Evolutionary conservation across 1,140 invertebrate species (phyloP).

Genomic region (Adelges cooleyi): DNA sequence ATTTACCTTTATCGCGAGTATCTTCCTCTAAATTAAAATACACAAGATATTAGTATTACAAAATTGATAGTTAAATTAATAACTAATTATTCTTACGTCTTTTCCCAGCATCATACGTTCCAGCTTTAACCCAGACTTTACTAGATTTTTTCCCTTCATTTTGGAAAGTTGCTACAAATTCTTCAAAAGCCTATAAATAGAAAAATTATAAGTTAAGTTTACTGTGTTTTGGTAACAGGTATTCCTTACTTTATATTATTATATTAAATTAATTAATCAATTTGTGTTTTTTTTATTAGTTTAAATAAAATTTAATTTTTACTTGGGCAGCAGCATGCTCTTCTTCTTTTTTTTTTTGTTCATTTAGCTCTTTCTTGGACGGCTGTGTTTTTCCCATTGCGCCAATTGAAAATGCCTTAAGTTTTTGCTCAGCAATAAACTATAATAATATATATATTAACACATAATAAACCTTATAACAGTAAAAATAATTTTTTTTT

Average conservation of each 20-base stretch:
- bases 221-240: background rate
- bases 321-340: conserved; percentile 70
- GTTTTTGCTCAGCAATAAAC: conserved; percentile 61
- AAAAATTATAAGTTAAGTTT: background rate
- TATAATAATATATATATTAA: conserved; percentile 34
- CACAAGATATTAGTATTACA: conserved; percentile 12
- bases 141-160: conserved; percentile 61
- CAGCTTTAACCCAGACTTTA: conserved; percentile 94
- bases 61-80: background rate
- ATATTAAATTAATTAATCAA: background rate
- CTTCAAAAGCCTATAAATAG: conserved; percentile 69
- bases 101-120: conserved; percentile 87
- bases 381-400: conserved; percentile 66
- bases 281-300: too few species aligned
- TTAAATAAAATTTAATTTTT: too few species aligned
- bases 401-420: conserved; percentile 71
- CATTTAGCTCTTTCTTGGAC: conserved; percentile 78
- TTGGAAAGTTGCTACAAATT: conserved; percentile 95
- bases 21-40: conserved; percentile 57
- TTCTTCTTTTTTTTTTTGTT: conserved; percentile 76
- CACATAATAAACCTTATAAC: background rate
- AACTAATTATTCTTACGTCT: conserved; percentile 48
- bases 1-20: conserved; percentile 74
- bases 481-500: background rate
- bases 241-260: background rate